phyloP scores from a whole-genome alignment of 2,888 invertebrate species.

The Drosophila robusta region DNA sequence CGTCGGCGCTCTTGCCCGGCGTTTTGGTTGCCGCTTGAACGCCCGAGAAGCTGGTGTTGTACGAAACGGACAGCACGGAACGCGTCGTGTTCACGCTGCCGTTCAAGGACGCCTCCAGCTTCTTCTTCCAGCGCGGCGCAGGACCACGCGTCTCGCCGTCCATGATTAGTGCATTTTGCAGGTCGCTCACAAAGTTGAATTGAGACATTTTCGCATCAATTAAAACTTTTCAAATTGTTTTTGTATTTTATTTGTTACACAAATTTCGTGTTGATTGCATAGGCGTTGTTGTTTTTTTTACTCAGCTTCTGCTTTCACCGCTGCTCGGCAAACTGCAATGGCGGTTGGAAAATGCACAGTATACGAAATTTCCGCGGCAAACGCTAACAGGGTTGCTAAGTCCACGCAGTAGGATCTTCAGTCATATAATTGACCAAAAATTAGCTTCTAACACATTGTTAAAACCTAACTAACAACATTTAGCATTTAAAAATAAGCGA shows the following conservation, averaged over 20 bases:
- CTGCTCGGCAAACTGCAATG: constrained; percentile 48
- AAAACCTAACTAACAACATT: not conserved
- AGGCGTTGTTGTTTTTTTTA: constrained; percentile 19
- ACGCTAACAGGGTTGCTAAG: constrained; percentile 42
- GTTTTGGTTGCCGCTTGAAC: constrained; percentile 86
- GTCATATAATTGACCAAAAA: not conserved
- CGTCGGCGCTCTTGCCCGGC: constrained; percentile 81
- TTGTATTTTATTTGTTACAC: constrained; percentile 14
- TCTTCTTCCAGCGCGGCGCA: constrained; percentile 91
- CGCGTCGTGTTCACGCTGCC: constrained; percentile 88
- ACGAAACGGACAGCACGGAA: constrained; percentile 86
- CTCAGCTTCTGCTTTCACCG: not conserved
- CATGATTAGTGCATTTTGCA: constrained; percentile 91
- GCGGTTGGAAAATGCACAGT: constrained; percentile 52
- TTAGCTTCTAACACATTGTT: not conserved
- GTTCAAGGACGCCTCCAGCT: constrained; percentile 86
- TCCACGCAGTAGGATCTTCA: not conserved
- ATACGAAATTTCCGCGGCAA: constrained; percentile 51
- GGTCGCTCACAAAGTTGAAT: constrained; percentile 92
- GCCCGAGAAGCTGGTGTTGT: constrained; percentile 87
- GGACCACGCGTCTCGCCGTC: constrained; percentile 93
- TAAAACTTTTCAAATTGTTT: not conserved
- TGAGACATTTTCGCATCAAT: constrained; percentile 88
- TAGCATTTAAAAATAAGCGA: not conserved
- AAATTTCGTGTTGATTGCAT: constrained; percentile 17